These are phyloP conservation scores for Cetoscarus ocellatus DNA, from an alignment of 2,797 vertebrate species.

Conservation along the genomic window DNA sequence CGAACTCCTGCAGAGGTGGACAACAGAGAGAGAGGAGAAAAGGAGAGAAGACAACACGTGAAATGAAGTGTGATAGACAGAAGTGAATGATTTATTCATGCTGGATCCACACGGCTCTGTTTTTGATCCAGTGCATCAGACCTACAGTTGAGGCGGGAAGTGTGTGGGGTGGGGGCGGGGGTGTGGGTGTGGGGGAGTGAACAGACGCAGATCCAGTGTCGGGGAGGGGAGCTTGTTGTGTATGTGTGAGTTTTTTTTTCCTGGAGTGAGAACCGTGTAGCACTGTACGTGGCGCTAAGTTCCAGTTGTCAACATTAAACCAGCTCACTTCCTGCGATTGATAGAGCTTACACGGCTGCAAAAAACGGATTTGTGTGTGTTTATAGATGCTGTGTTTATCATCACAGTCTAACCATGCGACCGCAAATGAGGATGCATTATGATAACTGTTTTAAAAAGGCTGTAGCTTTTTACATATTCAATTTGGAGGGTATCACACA, in stretches of 20 bases:
- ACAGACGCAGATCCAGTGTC: conserved; percentile 33
- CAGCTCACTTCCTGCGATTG: conserved; percentile 56
- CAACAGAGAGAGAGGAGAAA: conserved; percentile 48
- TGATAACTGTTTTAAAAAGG: conserved; percentile 75
- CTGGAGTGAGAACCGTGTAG: conserved; percentile 45
- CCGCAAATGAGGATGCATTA: conserved; percentile 74
- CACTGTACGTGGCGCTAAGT: conserved; percentile 34
- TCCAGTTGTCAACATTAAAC: conserved; percentile 62
- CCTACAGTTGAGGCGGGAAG: conserved; percentile 39
- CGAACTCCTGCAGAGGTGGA: conserved; percentile 91
- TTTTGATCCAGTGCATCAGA: conserved; percentile 63
- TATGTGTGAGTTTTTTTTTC: conserved; percentile 18
- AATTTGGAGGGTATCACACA: conserved; percentile 80
- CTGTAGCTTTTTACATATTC: conserved; percentile 82
- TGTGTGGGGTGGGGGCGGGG: too few relatives aligned
- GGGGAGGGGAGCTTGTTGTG: conserved; percentile 49
- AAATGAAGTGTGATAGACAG: conserved; percentile 58
- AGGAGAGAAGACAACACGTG: conserved; percentile 25
- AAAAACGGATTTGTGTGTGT: conserved; percentile 51
- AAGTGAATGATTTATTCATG: conserved; percentile 74
- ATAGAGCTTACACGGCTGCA: conserved; percentile 38
- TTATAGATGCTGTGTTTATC: conserved; percentile 56
- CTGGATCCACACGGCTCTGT: conserved; percentile 60
- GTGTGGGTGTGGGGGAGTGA: neutral
- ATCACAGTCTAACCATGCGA: conserved; percentile 57